Base-by-base conservation (phyloP, 2,113 vertebrate genomes). In the Tetrax tetrax region DNA sequence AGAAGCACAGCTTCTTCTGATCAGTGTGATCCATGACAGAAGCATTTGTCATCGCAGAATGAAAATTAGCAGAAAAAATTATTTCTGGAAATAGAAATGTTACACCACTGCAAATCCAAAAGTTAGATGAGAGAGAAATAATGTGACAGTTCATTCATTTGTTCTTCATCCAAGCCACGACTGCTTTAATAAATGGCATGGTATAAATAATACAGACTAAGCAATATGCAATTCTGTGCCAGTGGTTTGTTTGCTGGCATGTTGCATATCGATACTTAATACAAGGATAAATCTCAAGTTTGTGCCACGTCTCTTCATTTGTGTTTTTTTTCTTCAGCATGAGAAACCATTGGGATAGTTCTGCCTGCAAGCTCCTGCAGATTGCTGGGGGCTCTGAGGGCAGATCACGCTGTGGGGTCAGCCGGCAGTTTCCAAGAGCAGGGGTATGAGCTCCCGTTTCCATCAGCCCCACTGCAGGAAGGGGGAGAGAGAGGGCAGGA, bases 1-100 rank as follows among this genome's bases (percentile, higher is more conserved):
- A 69, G 38, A 64, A 70, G 43, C 27, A 28, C 24, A 64, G 12
- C 38, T 71, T 35, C 57, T 60, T 87, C 37, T 53, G 18, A 65
- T 80, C 48, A 11, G 27, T 77, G 8, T 23, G 20, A 61, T 90
- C 63, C 2, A 2, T 54, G 37, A 45, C 75, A 87, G 33, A 66
- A 41, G 10, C 25, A 41, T 64, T 61, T 90, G 59, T 76, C 50
- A 80, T 57, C 1, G 0, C 31, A 80, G 83, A 77, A 77, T 48
- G 50, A 88, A 64, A 80, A 76, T 78, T 19, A 75, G 25, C 74
- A 17, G 35, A 66, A 57, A 27, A 21, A 61, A 41, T 14, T 23
- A 53, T 84, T 87, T 95, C 51, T 89, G 79, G 65, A 82, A 78
- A 53, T 37, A 70, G 31, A 57, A 71, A 54, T 50, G 16, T 87